phyloP scores from a whole-genome alignment of 2,113 vertebrate species.

The Cryptomyrus ogoouensis region DNA sequence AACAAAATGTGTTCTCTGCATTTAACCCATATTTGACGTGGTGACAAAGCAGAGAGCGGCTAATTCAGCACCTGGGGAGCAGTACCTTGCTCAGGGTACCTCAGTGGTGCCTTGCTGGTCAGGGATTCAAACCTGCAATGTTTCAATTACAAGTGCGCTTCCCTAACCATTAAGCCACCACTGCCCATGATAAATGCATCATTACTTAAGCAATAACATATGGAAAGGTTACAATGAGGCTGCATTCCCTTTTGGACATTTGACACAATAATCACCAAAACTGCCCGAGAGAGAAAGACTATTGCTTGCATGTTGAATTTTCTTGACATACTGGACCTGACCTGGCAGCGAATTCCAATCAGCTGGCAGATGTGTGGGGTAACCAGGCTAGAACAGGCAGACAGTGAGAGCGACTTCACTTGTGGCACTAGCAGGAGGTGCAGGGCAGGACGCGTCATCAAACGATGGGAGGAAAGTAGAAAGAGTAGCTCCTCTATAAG shows the following conservation, averaged over 20 bases:
- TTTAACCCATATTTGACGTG: no score
- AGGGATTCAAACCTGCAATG: no score
- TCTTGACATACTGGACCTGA: slow-evolving; percentile 32
- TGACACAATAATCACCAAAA: neutral
- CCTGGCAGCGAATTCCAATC: slow-evolving; percentile 62
- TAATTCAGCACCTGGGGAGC: no score
- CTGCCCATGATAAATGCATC: no score
- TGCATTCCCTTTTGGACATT: neutral
- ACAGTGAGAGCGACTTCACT: slow-evolving; percentile 62
- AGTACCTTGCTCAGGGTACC: no score
- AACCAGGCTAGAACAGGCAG: slow-evolving; percentile 52
- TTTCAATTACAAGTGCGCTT: no score
- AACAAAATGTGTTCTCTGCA: no score
- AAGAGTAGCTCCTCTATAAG: slow-evolving; percentile 65
- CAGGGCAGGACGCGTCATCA: slow-evolving; percentile 62
- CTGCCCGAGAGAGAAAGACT: neutral
- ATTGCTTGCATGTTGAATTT: neutral
- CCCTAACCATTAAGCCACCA: no score
- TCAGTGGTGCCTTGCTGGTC: no score
- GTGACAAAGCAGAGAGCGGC: no score
- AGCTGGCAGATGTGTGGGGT: slow-evolving; percentile 58
- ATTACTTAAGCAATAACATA: no score
- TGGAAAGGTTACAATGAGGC: neutral
- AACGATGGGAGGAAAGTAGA: slow-evolving; percentile 54
- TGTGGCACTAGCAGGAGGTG: slow-evolving; percentile 76